Conservation (phyloP, 92 coral and sea anemone genomes). For the Epizoanthus stellaris region DNA sequence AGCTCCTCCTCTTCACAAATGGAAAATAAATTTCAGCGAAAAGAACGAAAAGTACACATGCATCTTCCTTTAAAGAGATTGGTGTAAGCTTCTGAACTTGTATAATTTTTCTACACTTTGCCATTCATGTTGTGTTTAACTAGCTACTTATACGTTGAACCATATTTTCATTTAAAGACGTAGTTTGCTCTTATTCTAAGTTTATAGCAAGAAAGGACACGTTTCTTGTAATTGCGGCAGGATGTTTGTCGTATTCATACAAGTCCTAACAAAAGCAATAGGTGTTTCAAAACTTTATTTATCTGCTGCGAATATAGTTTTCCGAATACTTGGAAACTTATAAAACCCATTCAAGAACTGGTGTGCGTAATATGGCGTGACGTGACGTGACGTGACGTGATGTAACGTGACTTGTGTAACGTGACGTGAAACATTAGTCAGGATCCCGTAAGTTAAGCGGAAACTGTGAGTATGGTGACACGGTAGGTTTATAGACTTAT, state of each 20-base stretch:
- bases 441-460: slow-evolving; percentile 3
- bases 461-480: slow-evolving; percentile 37
- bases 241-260: not conserved
- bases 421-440: slow-evolving; percentile 1
- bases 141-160: no score
- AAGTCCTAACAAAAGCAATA: slow-evolving; percentile 1
- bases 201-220: no score
- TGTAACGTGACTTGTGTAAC: slow-evolving; percentile 57
- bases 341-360: slow-evolving; percentile 17
- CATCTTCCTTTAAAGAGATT: no score
- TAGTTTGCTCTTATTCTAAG: no score
- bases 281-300: not conserved
- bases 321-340: not conserved
- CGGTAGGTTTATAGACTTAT: slow-evolving; percentile 22
- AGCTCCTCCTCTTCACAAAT: no score
- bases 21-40: no score
- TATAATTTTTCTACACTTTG: no score
- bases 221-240: no score
- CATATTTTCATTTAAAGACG: no score
- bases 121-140: no score
- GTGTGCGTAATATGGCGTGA: slow-evolving; percentile 47
- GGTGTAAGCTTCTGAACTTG: no score
- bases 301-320: slow-evolving; percentile 1
- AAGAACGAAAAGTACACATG: no score
- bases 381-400: slow-evolving; percentile 65